Evolutionary conservation across 1,140 invertebrate genomes (phyloP).

Genomic region (fruit fly (Drosophila melanogaster)): DNA sequence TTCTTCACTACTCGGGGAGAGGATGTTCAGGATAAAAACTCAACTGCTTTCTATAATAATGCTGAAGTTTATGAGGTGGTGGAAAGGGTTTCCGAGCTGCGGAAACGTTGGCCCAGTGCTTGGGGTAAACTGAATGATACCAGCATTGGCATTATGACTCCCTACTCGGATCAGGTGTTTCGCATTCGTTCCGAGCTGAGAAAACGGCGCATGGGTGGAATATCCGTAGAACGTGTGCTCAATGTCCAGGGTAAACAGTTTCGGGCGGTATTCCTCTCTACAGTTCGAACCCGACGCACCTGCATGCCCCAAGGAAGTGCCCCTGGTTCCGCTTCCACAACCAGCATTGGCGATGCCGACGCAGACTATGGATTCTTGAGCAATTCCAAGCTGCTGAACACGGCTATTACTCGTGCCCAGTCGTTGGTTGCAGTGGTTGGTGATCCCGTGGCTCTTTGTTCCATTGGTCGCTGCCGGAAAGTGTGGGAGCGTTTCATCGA

Average conservation of each 20-base stretch:
- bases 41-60: slow-evolving; percentile 94
- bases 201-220: slow-evolving; percentile 89
- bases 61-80: slow-evolving; percentile 93
- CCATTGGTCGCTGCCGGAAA: slow-evolving; percentile 92
- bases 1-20: slow-evolving; percentile 93
- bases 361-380: slow-evolving; percentile 94
- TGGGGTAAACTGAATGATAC: slow-evolving; percentile 91
- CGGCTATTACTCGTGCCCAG: slow-evolving; percentile 94
- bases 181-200: slow-evolving; percentile 92
- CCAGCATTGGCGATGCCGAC: slow-evolving; percentile 85
- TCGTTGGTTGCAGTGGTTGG: slow-evolving; percentile 95
- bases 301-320: slow-evolving; percentile 85
- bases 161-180: slow-evolving; percentile 92
- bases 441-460: slow-evolving; percentile 93
- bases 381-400: slow-evolving; percentile 93
- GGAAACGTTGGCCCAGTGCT: slow-evolving; percentile 89
- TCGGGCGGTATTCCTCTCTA: slow-evolving; percentile 93
- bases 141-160: slow-evolving; percentile 93
- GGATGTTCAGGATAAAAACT: slow-evolving; percentile 92
- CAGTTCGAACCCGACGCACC: slow-evolving; percentile 91
- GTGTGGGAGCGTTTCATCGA: slow-evolving; percentile 93
- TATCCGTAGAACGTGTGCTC: slow-evolving; percentile 93
- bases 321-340: slow-evolving; percentile 66
- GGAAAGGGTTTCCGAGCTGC: slow-evolving; percentile 89
- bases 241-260: slow-evolving; percentile 97